Conservation (phyloP, 2,113 vertebrate species). For the Falcunculus frontatus region DNA sequence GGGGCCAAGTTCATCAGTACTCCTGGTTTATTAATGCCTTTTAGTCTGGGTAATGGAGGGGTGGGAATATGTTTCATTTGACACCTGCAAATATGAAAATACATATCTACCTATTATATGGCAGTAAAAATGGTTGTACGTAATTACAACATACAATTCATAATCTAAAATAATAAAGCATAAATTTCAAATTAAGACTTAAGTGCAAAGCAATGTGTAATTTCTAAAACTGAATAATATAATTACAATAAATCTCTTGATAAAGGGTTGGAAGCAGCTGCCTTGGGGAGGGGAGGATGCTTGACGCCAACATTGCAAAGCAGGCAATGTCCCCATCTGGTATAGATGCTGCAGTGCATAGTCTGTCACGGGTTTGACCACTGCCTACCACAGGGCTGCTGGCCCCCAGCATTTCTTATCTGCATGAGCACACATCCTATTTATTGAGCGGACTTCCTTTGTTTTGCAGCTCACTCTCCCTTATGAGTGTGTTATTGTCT, state of each 20-base stretch:
- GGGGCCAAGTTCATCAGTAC: not conserved
- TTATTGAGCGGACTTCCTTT: not conserved
- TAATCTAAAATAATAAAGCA: not conserved
- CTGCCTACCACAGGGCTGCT: not conserved
- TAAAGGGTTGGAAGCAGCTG: not conserved
- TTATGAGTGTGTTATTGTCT: not conserved
- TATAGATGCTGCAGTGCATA: not conserved
- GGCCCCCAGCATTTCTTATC: not conserved
- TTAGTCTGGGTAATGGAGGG: not conserved
- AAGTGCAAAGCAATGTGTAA: not conserved
- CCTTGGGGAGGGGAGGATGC: fast-evolving
- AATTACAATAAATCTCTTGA: not conserved
- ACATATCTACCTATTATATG: not conserved
- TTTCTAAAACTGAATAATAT: not conserved
- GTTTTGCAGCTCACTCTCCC: not conserved
- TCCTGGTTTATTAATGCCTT: not conserved
- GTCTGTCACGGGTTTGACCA: fast-evolving
- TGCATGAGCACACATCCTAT: not conserved
- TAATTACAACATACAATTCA: not conserved
- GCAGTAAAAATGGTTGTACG: not conserved
- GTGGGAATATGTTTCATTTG: not conserved
- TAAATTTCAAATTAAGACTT: not conserved
- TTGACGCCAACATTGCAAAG: not conserved
- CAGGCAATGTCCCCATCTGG: not conserved
- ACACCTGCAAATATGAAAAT: not conserved